Conservation (phyloP, 2,888 invertebrate species). For the Portevinia maculata region DNA sequence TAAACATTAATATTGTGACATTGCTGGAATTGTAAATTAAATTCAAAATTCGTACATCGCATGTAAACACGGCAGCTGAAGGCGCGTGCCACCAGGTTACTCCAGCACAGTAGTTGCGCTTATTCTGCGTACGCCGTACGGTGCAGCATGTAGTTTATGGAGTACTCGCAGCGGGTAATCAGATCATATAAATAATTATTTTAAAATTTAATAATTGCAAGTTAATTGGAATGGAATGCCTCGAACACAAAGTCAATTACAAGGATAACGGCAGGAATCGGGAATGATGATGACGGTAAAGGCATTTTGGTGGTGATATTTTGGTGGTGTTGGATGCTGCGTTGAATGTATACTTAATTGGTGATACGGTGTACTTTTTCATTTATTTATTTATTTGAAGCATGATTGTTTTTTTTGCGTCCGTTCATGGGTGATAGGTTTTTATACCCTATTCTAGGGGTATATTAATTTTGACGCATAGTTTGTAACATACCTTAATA, state of each 20-base stretch:
- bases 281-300: slow-evolving; percentile 5
- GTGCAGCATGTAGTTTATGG: slow-evolving; percentile 36
- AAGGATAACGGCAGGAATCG: neutral
- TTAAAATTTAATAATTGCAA: slow-evolving; percentile 66
- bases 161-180: slow-evolving; percentile 58
- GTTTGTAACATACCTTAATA: too few relatives aligned
- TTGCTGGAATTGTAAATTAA: slow-evolving; percentile 56
- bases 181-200: slow-evolving; percentile 73
- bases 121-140: slow-evolving; percentile 16
- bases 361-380: slow-evolving; percentile 48
- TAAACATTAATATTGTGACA: slow-evolving; percentile 63
- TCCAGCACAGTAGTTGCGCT: neutral
- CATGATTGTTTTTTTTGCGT: slow-evolving; percentile 22
- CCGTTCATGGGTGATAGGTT: slow-evolving; percentile 57
- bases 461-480: too few relatives aligned
- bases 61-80: slow-evolving; percentile 24
- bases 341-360: slow-evolving; percentile 66
- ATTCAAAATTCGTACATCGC: slow-evolving; percentile 68
- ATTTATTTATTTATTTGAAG: slow-evolving; percentile 51
- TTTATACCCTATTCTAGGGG: too few relatives aligned
- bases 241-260: slow-evolving; percentile 61
- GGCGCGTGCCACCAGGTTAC: slow-evolving; percentile 64
- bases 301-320: slow-evolving; percentile 43
- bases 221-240: slow-evolving; percentile 73
- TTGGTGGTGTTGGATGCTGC: neutral